Evolutionary conservation across 2,797 vertebrate species (phyloP).

Genomic region (Knipowitschia caucasica): DNA sequence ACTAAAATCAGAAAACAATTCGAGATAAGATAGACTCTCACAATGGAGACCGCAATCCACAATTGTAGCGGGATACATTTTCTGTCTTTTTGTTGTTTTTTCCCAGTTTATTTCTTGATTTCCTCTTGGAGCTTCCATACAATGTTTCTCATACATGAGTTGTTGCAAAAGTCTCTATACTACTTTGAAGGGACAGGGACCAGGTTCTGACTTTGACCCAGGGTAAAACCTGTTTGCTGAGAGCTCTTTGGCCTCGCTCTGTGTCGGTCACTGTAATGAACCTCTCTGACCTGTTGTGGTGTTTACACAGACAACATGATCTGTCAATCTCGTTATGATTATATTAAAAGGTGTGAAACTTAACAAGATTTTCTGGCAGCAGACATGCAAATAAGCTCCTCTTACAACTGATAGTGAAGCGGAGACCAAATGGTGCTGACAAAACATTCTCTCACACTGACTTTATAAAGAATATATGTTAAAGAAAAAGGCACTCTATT

Average conservation of each 20-base stretch:
- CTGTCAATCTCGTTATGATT: constrained; percentile 51
- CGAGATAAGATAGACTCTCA: too few species aligned
- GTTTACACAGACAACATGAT: constrained; percentile 45
- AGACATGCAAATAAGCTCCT: neutral
- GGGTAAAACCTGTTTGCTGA: constrained; percentile 30
- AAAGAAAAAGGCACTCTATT: too few species aligned
- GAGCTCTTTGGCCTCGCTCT: constrained; percentile 20
- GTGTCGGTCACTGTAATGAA: constrained; percentile 20
- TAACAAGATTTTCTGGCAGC: constrained; percentile 15
- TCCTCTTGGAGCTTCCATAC: too few species aligned
- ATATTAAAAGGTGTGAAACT: constrained; percentile 37
- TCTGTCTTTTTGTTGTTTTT: too few species aligned
- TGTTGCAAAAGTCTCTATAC: too few species aligned
- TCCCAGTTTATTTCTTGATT: too few species aligned
- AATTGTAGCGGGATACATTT: too few species aligned
- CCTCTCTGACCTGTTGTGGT: constrained; percentile 22
- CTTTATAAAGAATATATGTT: too few species aligned
- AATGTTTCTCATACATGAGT: too few species aligned
- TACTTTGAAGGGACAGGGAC: neutral
- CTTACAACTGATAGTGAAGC: neutral
- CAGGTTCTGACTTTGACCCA: neutral
- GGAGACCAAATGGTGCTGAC: neutral
- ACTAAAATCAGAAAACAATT: too few species aligned
- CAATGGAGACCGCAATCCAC: too few species aligned
- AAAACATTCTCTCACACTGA: neutral